Evolutionary conservation across 2,888 invertebrate species (phyloP).

Genomic region (Darwinula stevensoni): DNA sequence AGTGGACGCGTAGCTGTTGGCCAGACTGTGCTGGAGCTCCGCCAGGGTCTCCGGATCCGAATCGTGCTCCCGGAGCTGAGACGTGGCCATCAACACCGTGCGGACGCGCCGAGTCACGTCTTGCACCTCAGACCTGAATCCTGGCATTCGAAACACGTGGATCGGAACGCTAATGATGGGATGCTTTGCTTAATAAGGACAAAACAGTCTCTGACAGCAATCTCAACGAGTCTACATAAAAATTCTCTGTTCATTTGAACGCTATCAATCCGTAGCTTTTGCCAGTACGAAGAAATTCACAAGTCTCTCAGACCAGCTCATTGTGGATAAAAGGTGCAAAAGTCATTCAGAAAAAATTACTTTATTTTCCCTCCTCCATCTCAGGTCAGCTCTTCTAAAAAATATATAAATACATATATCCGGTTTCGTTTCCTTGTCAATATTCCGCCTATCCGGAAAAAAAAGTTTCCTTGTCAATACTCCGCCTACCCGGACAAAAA

Average conservation of each 20-base stretch:
- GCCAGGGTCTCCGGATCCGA: constrained; percentile 72
- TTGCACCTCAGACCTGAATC: constrained; percentile 62
- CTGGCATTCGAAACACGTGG: constrained; percentile 16
- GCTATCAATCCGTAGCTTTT: too few species aligned
- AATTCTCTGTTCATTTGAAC: not conserved
- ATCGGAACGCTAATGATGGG: not conserved
- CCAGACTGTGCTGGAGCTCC: constrained; percentile 66
- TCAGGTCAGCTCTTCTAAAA: too few species aligned
- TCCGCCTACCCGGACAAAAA: too few species aligned
- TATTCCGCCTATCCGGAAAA: too few species aligned
- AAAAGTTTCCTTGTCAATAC: too few species aligned
- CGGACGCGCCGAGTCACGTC: constrained; percentile 73
- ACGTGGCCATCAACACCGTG: constrained; percentile 78
- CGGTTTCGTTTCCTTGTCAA: too few species aligned
- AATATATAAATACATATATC: too few species aligned
- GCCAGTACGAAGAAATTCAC: too few species aligned
- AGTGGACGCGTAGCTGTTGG: constrained; percentile 74
- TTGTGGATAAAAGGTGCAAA: too few species aligned
- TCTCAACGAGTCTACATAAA: not conserved
- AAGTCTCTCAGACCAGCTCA: too few species aligned
- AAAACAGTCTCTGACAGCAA: not conserved
- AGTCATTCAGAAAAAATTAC: too few species aligned
- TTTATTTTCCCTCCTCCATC: too few species aligned
- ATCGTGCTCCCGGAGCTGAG: constrained; percentile 63
- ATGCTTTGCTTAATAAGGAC: not conserved